Percentiles rank a stretch among this genome's conserved stretches.
Conservation (phyloP, 1,140 invertebrate genomes). For the Elysia chlorotica region DNA sequence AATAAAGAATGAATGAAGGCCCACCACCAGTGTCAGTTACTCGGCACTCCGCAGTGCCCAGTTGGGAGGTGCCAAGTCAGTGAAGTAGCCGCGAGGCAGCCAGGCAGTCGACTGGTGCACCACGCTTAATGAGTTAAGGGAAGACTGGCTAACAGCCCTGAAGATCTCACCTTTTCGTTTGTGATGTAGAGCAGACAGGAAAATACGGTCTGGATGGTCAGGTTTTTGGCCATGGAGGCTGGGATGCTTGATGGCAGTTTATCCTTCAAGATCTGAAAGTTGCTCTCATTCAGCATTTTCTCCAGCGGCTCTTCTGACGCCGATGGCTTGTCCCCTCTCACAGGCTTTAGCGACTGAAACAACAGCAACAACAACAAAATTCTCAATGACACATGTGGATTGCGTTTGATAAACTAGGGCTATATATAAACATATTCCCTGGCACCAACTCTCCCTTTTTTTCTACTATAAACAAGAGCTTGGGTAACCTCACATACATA, state of each 20-base stretch:
- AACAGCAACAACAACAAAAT: not conserved
- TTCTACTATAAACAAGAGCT: too few relatives aligned
- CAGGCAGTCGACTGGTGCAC: not conserved
- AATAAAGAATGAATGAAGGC: too few relatives aligned
- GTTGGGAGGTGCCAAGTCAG: too few relatives aligned
- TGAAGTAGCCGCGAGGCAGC: too few relatives aligned
- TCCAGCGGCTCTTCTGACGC: not conserved
- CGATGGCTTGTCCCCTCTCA: not conserved
- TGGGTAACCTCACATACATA: too few relatives aligned
- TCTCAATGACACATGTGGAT: too few relatives aligned
- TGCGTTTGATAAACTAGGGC: too few relatives aligned
- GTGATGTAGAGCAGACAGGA: conserved; percentile 78
- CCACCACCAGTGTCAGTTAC: too few relatives aligned
- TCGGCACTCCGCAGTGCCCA: too few relatives aligned
- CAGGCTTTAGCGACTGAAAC: not conserved
- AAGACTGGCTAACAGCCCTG: not conserved
- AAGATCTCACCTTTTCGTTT: conserved; percentile 72
- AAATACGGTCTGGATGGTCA: conserved; percentile 77
- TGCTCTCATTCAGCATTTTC: not conserved
- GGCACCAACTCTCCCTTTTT: too few relatives aligned
- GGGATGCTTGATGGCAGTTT: conserved; percentile 68
- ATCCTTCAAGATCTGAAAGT: conserved; percentile 26
- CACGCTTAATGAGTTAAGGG: not conserved
- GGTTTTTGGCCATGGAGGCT: conserved; percentile 70
- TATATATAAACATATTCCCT: too few relatives aligned